Evolutionary conservation across 2,888 invertebrate genomes (phyloP), one percentile per base, ranked within the genome.

Genomic region (Aproaerema taeniolella): DNA sequence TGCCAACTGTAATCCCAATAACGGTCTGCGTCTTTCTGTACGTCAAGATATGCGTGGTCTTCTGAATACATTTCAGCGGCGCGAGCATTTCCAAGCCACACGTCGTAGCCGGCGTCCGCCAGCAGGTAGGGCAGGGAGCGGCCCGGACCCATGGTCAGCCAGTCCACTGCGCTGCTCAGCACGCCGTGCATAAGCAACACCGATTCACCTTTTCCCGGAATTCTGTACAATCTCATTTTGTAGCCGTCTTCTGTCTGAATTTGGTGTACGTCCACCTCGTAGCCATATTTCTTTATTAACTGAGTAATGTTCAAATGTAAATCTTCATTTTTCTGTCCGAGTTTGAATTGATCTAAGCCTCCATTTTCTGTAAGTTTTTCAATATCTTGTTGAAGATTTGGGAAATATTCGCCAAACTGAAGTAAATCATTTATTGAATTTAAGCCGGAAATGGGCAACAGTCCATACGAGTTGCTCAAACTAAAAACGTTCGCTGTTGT

Each of bases 1-100:
- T 96, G 93, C 91, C 92, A 96, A 39, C 93, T 93, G 53, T 91
- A 92, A 39, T 89, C 73, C 92, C 92, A 92, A 58, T 88, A 92
- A n/a, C 67, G 56, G 1, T 66, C 50, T 4, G 88, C 71, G 0
- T 31, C 36, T 2, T 24, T 32, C 14, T 36, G 26, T 0, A 85
- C 66, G 1, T 69, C 50, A 60, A 78, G 46, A 0, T 64, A 58
- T 1, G 59, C 53, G 59, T 94, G 93, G 4, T 64, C 72, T 8
- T 86, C 74, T 0, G 90, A 89, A 62, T 91, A 91, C 10, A 86
- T 87, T 6, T 4, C 4, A 60, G 91, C 93, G 2, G 95, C 95
- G 1, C 95, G 88, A 3, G 89, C 88, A 65, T 95, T 95, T 0
- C 92, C 91, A 68, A 95, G 68, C 95, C 95, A 96, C 0, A 93